Conservation (phyloP, 1,140 invertebrate species). For the Cheumatopsyche charites region DNA sequence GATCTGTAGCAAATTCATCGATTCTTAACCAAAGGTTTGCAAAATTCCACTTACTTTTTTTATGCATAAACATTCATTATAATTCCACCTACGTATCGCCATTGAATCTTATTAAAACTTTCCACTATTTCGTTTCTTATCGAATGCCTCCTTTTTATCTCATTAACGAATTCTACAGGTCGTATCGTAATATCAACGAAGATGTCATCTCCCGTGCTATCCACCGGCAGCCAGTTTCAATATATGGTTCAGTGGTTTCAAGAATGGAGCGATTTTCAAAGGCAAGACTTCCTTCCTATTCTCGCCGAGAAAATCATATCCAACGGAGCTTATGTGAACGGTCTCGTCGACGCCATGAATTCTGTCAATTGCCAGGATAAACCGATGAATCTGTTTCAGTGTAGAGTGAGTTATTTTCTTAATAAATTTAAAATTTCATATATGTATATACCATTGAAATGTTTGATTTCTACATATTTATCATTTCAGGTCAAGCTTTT, state of each 20-base stretch:
- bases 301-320: conserved; percentile 71
- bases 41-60: too few relatives aligned
- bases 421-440: neutral
- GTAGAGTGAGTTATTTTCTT: conserved; percentile 69
- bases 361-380: conserved; percentile 71
- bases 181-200: neutral
- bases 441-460: conserved; percentile 11
- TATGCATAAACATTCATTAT: too few relatives aligned
- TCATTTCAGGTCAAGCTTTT: conserved; percentile 77
- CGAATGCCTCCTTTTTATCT: too few relatives aligned
- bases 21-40: too few relatives aligned
- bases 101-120: too few relatives aligned
- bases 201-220: conserved; percentile 57
- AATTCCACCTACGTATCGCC: too few relatives aligned
- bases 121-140: too few relatives aligned
- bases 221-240: conserved; percentile 73
- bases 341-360: conserved; percentile 73
- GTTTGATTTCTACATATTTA: conserved; percentile 2
- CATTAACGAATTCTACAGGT: too few relatives aligned
- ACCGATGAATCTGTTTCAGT: conserved; percentile 86
- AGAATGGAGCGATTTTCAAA: conserved; percentile 87
- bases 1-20: too few relatives aligned
- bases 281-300: conserved; percentile 81
- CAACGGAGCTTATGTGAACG: conserved; percentile 70
- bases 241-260: conserved; percentile 86